A percentile compares a stretch with the other conserved stretches of the same genome.
These are phyloP conservation scores for Xestia sexstrigata DNA, from an alignment of 2,888 invertebrate species.

Conservation along the genomic window DNA sequence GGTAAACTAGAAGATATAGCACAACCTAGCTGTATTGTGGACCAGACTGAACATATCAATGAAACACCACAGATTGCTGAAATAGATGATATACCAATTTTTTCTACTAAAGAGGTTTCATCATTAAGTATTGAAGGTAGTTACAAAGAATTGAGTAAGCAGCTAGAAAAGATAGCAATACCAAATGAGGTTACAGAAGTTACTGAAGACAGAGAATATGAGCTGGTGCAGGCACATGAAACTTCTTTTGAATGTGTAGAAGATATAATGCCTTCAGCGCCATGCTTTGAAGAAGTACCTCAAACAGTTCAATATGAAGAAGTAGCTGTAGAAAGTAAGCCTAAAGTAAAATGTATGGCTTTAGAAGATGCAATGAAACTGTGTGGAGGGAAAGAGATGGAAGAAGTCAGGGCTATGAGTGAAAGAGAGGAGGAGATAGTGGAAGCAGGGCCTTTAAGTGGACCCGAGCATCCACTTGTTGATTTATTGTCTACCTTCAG, in stretches of 20 bases:
- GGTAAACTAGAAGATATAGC: slow-evolving; percentile 4
- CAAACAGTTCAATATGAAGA: slow-evolving; percentile 50
- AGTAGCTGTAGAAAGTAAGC: slow-evolving; percentile 54
- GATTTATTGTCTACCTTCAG: slow-evolving; percentile 86
- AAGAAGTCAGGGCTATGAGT: slow-evolving; percentile 80
- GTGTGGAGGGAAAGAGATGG: slow-evolving; percentile 82
- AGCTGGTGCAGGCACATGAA: slow-evolving; percentile 52
- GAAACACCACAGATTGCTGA: background rate
- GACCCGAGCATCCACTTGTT: slow-evolving; percentile 84
- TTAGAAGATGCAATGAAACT: slow-evolving; percentile 81
- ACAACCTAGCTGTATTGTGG: slow-evolving; percentile 1
- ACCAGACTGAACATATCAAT: slow-evolving; percentile 28
- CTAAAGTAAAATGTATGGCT: slow-evolving; percentile 78
- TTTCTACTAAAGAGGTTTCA: slow-evolving; percentile 7
- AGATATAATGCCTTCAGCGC: slow-evolving; percentile 80
- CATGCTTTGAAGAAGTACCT: slow-evolving; percentile 74
- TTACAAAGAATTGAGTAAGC: slow-evolving; percentile 70
- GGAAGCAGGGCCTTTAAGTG: slow-evolving; percentile 79
- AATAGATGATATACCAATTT: background rate
- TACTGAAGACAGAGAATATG: slow-evolving; percentile 61
- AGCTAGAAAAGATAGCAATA: slow-evolving; percentile 68
- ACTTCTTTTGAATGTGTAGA: slow-evolving; percentile 41
- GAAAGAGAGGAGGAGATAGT: slow-evolving; percentile 83
- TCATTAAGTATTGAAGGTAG: slow-evolving; percentile 38
- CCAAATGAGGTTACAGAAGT: slow-evolving; percentile 51